Evolutionary conservation across 2,888 invertebrate genomes (phyloP), one percentile per base, ranked within the genome.

Genomic region (Eristalis tenax): DNA sequence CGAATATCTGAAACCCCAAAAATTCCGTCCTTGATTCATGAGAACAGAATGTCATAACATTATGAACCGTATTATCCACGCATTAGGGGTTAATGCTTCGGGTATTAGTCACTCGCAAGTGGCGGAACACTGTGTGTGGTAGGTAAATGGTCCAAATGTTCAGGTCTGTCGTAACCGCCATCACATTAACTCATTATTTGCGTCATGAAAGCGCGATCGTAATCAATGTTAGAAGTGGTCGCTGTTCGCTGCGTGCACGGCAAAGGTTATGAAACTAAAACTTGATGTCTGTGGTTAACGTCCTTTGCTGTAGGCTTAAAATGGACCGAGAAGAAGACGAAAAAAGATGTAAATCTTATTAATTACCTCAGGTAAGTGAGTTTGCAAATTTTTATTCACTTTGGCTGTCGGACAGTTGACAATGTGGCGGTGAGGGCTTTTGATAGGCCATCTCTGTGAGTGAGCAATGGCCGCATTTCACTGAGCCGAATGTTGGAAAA

Each of bases 81-180:
- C 64, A 85, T 85, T 85, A 85, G 77, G 85, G 81, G 77, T 81
- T 81, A 85, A 85, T 85, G 85, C 69, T 85, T 85, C 59, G 76
- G 68, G 56, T 63, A 81, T 85, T 85, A 85, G 85, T 81, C 85
- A 85, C 85, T 81, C 73, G 71, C 70, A 84, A 84, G 65, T 70
- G 79, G 38, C 71, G 43, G 78, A 64, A n/a, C 79, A 18, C 40
- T 69, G 85, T 81, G 81, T 81, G 85, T 85, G 81, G 81, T 35
- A 77, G 68, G 69, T 66, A 66, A 76, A 61, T 65, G 43, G 59
- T 64, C 64, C 73, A 77, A 59, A 66, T 77, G 73, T 73, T 69
- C 28, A 76, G n/a, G 50, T 23, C 76, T 81, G 76, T 76, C 28
- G 68, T 64, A 71, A 76, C 80, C 63, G 76, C 26, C 84, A 65